Conservation (phyloP, 2,888 invertebrate species). For the Amorpha juglandis region DNA sequence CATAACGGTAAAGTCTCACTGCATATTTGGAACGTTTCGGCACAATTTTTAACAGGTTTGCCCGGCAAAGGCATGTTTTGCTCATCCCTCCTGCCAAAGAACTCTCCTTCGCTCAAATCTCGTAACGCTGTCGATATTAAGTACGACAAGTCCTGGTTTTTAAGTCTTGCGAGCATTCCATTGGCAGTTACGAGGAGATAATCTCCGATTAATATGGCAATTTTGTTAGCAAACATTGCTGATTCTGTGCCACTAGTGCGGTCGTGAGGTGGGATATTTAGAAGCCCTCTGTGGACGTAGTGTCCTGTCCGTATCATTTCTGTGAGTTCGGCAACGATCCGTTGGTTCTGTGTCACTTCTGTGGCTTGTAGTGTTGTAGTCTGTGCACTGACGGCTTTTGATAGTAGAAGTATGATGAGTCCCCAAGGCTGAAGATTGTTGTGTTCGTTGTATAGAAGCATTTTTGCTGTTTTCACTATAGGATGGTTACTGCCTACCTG, state of each 20-base stretch:
- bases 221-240: conserved; percentile 94
- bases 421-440: conserved; percentile 95
- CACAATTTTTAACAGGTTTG: conserved; percentile 67
- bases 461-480: conserved; percentile 92
- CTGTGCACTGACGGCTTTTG: conserved; percentile 88
- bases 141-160: conserved; percentile 89
- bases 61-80: conserved; percentile 90
- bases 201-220: conserved; percentile 93
- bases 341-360: conserved; percentile 81
- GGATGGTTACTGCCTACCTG: conserved; percentile 93
- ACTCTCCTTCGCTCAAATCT: conserved; percentile 93
- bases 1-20: conserved; percentile 70
- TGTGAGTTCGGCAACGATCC: conserved; percentile 86
- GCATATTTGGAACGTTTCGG: conserved; percentile 59
- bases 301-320: conserved; percentile 95
- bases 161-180: conserved; percentile 89
- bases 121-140: conserved; percentile 91
- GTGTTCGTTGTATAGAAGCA: conserved; percentile 91
- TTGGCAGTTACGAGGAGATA: conserved; percentile 93
- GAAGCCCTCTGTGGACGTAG: conserved; percentile 88
- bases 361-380: conserved; percentile 81
- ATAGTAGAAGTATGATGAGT: conserved; percentile 90
- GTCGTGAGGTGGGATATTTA: conserved; percentile 76
- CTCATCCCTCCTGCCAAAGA: conserved; percentile 88
- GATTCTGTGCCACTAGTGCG: conserved; percentile 85